These are phyloP conservation scores for Chrysina gloriosa DNA, from an alignment of 2,888 invertebrate genomes.

Conservation along the genomic window DNA sequence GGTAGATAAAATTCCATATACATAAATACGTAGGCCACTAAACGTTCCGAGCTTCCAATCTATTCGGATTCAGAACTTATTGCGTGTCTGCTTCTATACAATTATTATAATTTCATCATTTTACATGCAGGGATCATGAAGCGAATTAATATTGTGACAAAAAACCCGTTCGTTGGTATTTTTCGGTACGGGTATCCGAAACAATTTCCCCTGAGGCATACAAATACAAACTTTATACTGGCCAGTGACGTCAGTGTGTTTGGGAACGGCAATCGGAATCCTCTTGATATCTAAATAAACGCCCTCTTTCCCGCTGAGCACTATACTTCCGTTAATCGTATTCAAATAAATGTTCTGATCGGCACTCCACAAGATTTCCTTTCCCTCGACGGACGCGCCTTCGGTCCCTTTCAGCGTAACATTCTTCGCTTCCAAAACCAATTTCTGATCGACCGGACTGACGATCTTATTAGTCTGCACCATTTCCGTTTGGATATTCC, in stretches of 20 bases:
- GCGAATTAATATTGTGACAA: slow-evolving; percentile 73
- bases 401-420: slow-evolving; percentile 83
- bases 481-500: slow-evolving; percentile 73
- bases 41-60: too few species aligned
- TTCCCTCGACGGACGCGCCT: slow-evolving; percentile 79
- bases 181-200: slow-evolving; percentile 78
- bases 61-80: too few species aligned
- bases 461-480: slow-evolving; percentile 79
- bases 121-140: slow-evolving; percentile 75
- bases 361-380: slow-evolving; percentile 78
- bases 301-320: slow-evolving; percentile 77
- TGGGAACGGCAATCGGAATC: slow-evolving; percentile 74
- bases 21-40: too few species aligned
- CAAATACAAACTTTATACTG: slow-evolving; percentile 92
- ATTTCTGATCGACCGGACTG: slow-evolving; percentile 77
- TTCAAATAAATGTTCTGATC: slow-evolving; percentile 83
- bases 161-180: slow-evolving; percentile 67
- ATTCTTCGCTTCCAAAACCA: slow-evolving; percentile 73
- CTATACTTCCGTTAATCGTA: slow-evolving; percentile 80
- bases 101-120: slow-evolving; percentile 9
- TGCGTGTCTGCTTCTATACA: too few species aligned
- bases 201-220: slow-evolving; percentile 88
- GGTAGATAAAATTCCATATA: too few species aligned
- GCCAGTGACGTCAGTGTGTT: slow-evolving; percentile 61
- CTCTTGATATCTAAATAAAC: slow-evolving; percentile 78